Base-by-base conservation (phyloP, 2,113 vertebrate species). In the Microcebus griseorufus region DNA sequence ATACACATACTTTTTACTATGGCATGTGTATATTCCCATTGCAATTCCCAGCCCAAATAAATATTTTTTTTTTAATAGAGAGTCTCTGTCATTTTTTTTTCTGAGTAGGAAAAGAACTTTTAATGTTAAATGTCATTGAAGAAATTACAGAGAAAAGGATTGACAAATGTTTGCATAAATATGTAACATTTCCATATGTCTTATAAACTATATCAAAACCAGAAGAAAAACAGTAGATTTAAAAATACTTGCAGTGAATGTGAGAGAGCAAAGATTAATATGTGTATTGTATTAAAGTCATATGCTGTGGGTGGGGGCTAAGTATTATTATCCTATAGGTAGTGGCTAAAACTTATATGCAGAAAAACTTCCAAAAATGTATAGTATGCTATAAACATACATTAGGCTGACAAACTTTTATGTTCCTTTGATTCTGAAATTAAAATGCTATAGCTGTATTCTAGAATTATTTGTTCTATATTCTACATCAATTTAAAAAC, bases 161-260 rank as follows among this genome's bases (percentile, higher is more conserved):
- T 60, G 14, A 8, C 42, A 92, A 51, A 75, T 76, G 48, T 92
- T 79, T 62, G 73, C 42, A 23, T 64, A 73, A 97, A 93, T 90
- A 91, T 72, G 53, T 95, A 82, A 93, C 88, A 55, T 76, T 90
- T 95, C 85, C 60, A 23, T 82, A 55, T 83, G 34, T 53, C 53
- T 95, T 53, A 58, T 23, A 88, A 92, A 70, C 79, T 22, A 58
- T 75, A 73, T 48, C 58, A 93, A 55, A 83, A 76, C 16, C 90
- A 85, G 64, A 88, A 82, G 27, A 82, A 76, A 93, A 87, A 45
- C 22, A 37, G 20, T 90, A 64, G 45, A 29, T 65, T 73, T 27
- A 42, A 9, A 97, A 95, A 69, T 88, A 85, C 9, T 80, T 93
- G 39, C 9, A 88, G 32, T 62, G 90, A 96, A 93, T 89, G 42